Evolutionary conservation across 2,797 vertebrate genomes (phyloP).

Genomic region (Sparus aurata): DNA sequence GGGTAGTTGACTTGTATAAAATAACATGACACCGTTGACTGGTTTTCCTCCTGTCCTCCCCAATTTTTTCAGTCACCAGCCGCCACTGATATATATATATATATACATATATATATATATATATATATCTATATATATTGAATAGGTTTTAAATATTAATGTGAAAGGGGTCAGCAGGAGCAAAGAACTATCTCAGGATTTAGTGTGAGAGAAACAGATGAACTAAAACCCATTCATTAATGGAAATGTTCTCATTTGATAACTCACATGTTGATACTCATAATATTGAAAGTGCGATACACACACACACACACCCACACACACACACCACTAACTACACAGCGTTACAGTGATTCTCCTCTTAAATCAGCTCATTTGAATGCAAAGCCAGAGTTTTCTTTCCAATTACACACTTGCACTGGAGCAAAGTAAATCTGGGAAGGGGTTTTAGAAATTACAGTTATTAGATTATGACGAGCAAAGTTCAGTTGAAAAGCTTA

Average conservation of each 20-base stretch:
- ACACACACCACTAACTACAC: neutral
- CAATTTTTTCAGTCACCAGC: too few relatives aligned
- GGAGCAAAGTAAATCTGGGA: conserved; percentile 73
- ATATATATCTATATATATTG: too few relatives aligned
- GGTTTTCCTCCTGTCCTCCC: too few relatives aligned
- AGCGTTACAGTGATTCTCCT: conserved; percentile 27
- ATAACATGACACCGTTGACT: too few relatives aligned
- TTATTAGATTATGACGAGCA: conserved; percentile 78
- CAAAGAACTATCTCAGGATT: neutral
- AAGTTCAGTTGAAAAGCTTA: conserved; percentile 75
- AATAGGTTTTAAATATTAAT: too few relatives aligned
- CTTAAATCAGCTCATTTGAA: conserved; percentile 75
- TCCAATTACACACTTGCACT: conserved; percentile 78
- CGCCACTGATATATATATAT: too few relatives aligned
- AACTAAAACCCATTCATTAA: conserved; percentile 1
- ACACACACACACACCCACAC: neutral
- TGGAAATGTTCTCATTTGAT: conserved; percentile 9
- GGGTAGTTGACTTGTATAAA: too few relatives aligned
- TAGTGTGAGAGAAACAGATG: neutral
- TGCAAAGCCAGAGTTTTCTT: conserved; percentile 74
- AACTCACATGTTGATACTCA: conserved; percentile 21
- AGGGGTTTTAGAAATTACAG: conserved; percentile 74
- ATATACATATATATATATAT: too few relatives aligned
- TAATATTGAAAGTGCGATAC: conserved; percentile 11
- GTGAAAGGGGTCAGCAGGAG: too few relatives aligned